These are phyloP conservation scores for Candoia aspera DNA, from an alignment of 2,113 vertebrate species.

Conservation along the genomic window DNA sequence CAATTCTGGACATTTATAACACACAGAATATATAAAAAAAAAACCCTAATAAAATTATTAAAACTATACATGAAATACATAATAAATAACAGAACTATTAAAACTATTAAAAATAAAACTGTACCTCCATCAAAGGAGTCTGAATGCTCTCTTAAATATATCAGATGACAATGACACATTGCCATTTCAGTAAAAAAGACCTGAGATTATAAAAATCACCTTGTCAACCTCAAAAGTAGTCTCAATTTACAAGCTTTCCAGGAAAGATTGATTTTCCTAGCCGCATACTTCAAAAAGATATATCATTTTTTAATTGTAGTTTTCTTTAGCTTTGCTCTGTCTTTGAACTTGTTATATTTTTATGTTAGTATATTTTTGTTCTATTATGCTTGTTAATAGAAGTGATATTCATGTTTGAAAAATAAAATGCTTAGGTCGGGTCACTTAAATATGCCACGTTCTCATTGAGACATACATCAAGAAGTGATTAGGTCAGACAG, in stretches of 20 bases:
- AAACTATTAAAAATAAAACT: not conserved
- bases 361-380: not conserved
- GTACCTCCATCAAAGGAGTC: not conserved
- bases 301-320: not conserved
- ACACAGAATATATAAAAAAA: not conserved
- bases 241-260: not conserved
- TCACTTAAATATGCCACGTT: not conserved
- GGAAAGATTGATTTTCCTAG: not conserved
- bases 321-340: not conserved
- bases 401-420: not conserved
- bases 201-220: not conserved
- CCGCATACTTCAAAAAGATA: not conserved
- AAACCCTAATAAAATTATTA: not conserved
- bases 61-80: not conserved
- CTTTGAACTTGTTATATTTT: not conserved
- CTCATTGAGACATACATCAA: not conserved
- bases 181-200: slow-evolving; percentile 31
- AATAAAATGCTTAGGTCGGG: not conserved
- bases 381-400: not conserved
- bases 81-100: not conserved
- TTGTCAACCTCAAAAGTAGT: not conserved
- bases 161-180: slow-evolving; percentile 23
- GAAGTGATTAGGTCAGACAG: not conserved
- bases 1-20: not conserved
- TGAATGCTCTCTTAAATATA: slow-evolving; percentile 38